Base-by-base conservation (phyloP, 2,888 invertebrate species). In the Ormyrus pomaceus region DNA sequence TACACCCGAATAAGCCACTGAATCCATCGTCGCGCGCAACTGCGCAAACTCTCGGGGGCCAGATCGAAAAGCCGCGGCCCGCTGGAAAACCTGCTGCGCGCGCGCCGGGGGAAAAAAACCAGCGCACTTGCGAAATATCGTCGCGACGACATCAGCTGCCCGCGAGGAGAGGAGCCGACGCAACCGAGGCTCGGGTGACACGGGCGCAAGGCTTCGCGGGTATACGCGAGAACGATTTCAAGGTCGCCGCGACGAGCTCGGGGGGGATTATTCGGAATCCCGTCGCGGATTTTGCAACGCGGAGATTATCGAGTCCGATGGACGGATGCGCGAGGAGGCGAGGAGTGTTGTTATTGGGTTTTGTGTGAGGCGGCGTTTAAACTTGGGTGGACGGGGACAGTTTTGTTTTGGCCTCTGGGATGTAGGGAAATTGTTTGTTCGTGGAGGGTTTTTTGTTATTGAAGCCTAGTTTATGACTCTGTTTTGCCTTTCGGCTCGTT, bases 201-300 rank as follows among this genome's bases (percentile, higher is more conserved):
- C 58, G 48, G 51, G 48, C 2, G 7, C 10, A 19, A 10, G 13
- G 19, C 19, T 19, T 19, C 19, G 19, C 13, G 64, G 46, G 1
- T 19, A 45, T 61, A 79, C 53, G 78, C 68, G 73, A 79, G 78
- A 79, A 79, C 13, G 61, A 73, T 79, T 79, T 79, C 78, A 79
- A 79, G 78, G 78, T 79, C 62, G 78, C 51, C 45, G 7, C 13
- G 50, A 19, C 1, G 19, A 19, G 19, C 19, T 19, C 19, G 2
- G 61, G 6, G 13, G 56, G 66, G 78, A 79, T 79, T 79, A 79
- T 73, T 79, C n/a, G 69, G 73, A 68, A 78, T 77, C 71, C 65
- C 77, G 58, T 51, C 46, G 64, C 19, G 19, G 19, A 19, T 19
- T 19, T 19, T 19, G 19, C 19, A 19, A 19, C 19, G 19, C 19